Evolutionary conservation across 1,140 invertebrate genomes (phyloP).

Genomic region (Drosophila athabasca): DNA sequence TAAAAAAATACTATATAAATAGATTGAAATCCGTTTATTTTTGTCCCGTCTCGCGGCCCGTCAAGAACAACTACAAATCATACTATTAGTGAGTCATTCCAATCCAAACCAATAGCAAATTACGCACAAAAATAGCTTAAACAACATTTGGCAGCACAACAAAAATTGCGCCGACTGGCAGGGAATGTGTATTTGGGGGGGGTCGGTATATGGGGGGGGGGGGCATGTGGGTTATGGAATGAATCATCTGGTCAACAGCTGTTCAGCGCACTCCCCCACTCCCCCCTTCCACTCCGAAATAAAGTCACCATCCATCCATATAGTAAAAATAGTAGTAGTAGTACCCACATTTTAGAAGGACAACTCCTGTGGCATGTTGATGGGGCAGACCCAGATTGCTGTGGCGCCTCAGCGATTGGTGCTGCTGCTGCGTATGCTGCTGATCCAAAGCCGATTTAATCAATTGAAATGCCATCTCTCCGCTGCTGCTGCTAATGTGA

Average conservation of each 20-base stretch:
- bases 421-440: conserved; percentile 21
- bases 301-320: no score
- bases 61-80: conserved; percentile 28
- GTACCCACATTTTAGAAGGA: conserved; percentile 74
- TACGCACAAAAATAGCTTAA: conserved; percentile 45
- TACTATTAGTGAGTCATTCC: conserved; percentile 38
- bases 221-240: conserved; percentile 6
- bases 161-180: neutral
- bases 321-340: neutral
- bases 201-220: neutral
- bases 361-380: conserved; percentile 64
- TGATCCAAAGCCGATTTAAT: conserved; percentile 65
- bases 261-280: neutral
- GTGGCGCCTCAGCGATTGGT: conserved; percentile 27
- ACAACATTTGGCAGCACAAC: conserved; percentile 9
- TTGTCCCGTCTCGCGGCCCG: conserved; percentile 11
- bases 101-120: conserved; percentile 12
- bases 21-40: conserved; percentile 20
- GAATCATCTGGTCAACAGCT: conserved; percentile 50
- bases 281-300: neutral
- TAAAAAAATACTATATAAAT: conserved; percentile 1
- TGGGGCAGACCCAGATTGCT: conserved; percentile 37
- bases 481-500: neutral
- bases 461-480: conserved; percentile 70
- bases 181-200: neutral